These are phyloP conservation scores for Physocephala rufipes DNA, from an alignment of 2,888 invertebrate genomes.

Conservation along the genomic window DNA sequence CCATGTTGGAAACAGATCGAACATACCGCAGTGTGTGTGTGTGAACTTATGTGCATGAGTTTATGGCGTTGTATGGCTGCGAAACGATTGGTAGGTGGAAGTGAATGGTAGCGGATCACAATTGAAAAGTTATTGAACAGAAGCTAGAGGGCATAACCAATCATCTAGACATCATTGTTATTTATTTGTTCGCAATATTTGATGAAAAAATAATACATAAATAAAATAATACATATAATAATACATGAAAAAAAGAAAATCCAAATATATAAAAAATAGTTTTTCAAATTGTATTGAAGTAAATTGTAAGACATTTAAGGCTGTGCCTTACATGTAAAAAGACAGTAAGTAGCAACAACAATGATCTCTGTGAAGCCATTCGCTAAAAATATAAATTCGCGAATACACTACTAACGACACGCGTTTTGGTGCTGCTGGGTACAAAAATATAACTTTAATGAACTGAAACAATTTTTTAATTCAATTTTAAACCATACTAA, in stretches of 20 bases:
- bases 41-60: background rate
- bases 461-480: slow-evolving; percentile 36
- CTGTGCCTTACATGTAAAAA: no score
- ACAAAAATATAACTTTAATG: slow-evolving; percentile 1
- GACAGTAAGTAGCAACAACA: slow-evolving; percentile 5
- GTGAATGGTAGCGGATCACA: background rate
- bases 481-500: slow-evolving; percentile 19
- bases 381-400: background rate
- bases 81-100: slow-evolving; percentile 12
- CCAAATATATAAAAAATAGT: slow-evolving; percentile 27
- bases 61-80: slow-evolving; percentile 9
- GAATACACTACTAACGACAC: background rate
- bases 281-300: slow-evolving; percentile 30
- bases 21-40: no score
- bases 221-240: background rate
- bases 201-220: background rate
- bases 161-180: slow-evolving; percentile 4
- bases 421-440: background rate
- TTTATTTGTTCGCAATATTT: background rate
- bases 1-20: no score
- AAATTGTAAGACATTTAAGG: slow-evolving; percentile 32
- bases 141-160: background rate
- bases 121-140: background rate
- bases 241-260: slow-evolving; percentile 8
- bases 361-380: slow-evolving; percentile 5